Evolutionary conservation across 23 tunicate genomes (phyloP).

Genomic region (Ascidia mentula): DNA sequence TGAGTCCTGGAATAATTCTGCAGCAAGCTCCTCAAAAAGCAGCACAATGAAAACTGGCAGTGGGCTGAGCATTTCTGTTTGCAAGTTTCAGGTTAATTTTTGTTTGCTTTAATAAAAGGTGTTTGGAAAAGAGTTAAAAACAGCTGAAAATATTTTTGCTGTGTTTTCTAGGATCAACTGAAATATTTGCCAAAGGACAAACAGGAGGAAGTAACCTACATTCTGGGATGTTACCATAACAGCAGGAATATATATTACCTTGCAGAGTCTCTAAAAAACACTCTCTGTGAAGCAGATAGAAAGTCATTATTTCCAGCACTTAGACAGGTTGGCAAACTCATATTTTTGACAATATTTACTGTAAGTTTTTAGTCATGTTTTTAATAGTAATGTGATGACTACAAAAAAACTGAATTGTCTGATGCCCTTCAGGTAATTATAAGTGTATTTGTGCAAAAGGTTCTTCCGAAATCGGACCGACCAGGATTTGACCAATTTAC

Average conservation of each 20-base stretch:
- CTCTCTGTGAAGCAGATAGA: constrained; percentile 34
- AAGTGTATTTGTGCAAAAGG: no score
- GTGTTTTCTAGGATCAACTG: neutral
- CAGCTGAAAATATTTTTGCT: neutral
- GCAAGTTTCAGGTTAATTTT: neutral
- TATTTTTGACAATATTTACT: neutral
- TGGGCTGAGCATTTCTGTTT: neutral
- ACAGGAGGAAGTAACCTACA: constrained; percentile 44
- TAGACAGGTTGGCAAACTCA: constrained; percentile 23
- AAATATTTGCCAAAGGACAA: constrained; percentile 27
- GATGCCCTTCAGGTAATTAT: no score
- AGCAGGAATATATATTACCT: constrained; percentile 53
- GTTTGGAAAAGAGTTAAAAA: neutral
- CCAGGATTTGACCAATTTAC: constrained; percentile 75
- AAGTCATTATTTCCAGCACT: constrained; percentile 28
- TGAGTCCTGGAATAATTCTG: neutral
- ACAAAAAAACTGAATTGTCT: no score
- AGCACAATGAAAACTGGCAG: neutral
- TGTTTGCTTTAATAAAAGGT: neutral
- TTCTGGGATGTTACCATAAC: constrained; percentile 42
- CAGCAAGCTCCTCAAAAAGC: neutral
- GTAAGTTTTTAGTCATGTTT: neutral
- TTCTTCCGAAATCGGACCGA: constrained; percentile 66
- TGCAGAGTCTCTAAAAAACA: constrained; percentile 43
- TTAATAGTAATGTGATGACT: no score